phyloP scores from a whole-genome alignment of 2,797 vertebrate genomes.

The Alcedo quadribrachys region DNA sequence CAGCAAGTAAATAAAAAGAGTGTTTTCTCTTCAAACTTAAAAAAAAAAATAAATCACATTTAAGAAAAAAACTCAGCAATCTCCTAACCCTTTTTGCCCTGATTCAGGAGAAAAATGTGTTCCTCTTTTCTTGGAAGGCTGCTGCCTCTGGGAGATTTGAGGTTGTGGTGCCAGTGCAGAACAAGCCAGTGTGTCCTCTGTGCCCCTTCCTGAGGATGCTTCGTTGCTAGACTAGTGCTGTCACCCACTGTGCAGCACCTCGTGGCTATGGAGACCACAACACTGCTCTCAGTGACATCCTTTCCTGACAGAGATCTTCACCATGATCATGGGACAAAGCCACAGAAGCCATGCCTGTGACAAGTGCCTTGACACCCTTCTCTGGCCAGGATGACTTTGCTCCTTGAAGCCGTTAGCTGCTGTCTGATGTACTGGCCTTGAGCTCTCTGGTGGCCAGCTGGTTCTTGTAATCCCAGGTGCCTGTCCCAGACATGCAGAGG shows the following conservation, averaged over 20 bases:
- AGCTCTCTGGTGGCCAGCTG: not conserved
- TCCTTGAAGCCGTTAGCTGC: not conserved
- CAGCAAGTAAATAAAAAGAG: constrained; percentile 50
- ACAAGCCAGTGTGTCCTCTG: not conserved
- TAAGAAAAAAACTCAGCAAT: not conserved
- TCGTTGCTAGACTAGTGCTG: not conserved
- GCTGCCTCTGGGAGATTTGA: not conserved
- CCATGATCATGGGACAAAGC: not conserved
- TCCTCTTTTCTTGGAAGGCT: not conserved
- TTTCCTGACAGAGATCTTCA: not conserved
- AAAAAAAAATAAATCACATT: not conserved
- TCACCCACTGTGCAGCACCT: not conserved
- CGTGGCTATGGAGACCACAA: not conserved
- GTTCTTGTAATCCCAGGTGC: not conserved
- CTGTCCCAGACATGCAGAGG: accelerated
- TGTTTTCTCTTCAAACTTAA: constrained; percentile 7
- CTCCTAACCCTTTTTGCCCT: not conserved
- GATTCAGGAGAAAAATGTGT: not conserved
- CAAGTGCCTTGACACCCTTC: not conserved
- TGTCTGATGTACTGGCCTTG: not conserved
- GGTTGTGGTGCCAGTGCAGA: not conserved
- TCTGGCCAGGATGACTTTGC: not conserved
- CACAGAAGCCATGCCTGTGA: not conserved
- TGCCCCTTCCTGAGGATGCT: not conserved
- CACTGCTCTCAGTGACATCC: not conserved